phyloP scores from a whole-genome alignment of 2,797 vertebrate species.

The Pelobates cultripes region DNA sequence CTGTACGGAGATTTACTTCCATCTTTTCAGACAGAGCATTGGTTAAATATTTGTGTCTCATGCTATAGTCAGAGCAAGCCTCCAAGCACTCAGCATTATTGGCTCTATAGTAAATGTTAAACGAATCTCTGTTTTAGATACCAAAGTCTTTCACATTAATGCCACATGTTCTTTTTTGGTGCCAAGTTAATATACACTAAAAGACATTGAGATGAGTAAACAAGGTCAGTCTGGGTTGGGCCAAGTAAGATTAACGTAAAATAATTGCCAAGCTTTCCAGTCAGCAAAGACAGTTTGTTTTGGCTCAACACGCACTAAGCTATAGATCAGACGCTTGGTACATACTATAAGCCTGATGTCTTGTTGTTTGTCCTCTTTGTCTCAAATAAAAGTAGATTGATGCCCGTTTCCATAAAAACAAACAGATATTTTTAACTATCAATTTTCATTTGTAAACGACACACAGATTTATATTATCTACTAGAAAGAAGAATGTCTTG shows the following conservation, averaged over 20 bases:
- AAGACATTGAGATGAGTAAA: slow-evolving; percentile 72
- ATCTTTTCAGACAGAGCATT: no score
- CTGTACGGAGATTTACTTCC: no score
- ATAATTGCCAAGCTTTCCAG: slow-evolving; percentile 74
- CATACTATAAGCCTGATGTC: slow-evolving; percentile 66
- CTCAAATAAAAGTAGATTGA: slow-evolving; percentile 55
- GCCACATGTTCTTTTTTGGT: slow-evolving; percentile 67
- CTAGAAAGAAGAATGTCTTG: neutral
- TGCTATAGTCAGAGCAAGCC: no score
- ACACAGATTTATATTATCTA: neutral
- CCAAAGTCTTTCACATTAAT: slow-evolving; percentile 67
- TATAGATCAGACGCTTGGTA: slow-evolving; percentile 67
- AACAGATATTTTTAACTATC: slow-evolving; percentile 18
- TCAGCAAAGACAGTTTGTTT: slow-evolving; percentile 70
- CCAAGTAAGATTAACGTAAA: slow-evolving; percentile 69
- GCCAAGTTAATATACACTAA: slow-evolving; percentile 74
- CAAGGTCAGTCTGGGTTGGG: slow-evolving; percentile 73
- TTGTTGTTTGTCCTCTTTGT: slow-evolving; percentile 72
- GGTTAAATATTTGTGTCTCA: no score
- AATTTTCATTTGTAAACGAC: slow-evolving; percentile 26
- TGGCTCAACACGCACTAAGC: slow-evolving; percentile 63
- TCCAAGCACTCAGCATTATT: neutral
- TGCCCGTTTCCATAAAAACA: slow-evolving; percentile 10
- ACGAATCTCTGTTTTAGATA: slow-evolving; percentile 69
- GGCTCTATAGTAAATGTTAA: slow-evolving; percentile 70